These are phyloP conservation scores for Diarsia mendica DNA, from an alignment of 2,888 invertebrate genomes.

Conservation along the genomic window DNA sequence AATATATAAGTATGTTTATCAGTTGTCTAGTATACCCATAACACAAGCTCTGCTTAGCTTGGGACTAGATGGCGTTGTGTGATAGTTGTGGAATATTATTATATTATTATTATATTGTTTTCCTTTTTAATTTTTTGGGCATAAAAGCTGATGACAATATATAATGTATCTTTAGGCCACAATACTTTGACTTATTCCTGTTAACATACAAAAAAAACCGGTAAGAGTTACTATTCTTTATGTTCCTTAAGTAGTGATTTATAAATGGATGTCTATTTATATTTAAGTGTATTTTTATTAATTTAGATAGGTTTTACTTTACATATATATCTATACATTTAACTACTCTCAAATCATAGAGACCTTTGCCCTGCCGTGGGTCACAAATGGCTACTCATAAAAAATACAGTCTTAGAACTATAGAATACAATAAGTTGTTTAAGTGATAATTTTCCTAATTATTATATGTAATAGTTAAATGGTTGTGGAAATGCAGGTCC, in stretches of 20 bases:
- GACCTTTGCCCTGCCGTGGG: too few relatives aligned
- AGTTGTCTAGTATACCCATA: too few relatives aligned
- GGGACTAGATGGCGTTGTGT: too few relatives aligned
- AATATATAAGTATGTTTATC: too few relatives aligned
- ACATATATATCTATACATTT: conserved; percentile 9
- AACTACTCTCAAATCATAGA: neutral
- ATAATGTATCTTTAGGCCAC: neutral
- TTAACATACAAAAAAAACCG: conserved; percentile 9
- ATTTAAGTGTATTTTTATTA: conserved; percentile 8
- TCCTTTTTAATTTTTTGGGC: neutral
- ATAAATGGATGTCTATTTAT: conserved; percentile 38
- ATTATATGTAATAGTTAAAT: conserved; percentile 26
- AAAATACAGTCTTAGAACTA: conserved; percentile 19
- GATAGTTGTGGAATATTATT: too few relatives aligned
- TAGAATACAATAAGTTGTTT: neutral
- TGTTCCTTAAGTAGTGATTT: neutral
- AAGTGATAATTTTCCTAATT: conserved; percentile 23
- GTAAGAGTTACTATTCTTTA: neutral
- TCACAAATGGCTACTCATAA: too few relatives aligned
- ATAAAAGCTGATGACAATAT: neutral
- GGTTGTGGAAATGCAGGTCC: conserved; percentile 67
- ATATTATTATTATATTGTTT: too few relatives aligned
- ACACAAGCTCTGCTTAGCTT: too few relatives aligned
- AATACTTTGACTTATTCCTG: neutral
- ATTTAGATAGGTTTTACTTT: neutral